phyloP scores from a whole-genome alignment of 2,888 invertebrate species.

The Chymomyza fuscimana region DNA sequence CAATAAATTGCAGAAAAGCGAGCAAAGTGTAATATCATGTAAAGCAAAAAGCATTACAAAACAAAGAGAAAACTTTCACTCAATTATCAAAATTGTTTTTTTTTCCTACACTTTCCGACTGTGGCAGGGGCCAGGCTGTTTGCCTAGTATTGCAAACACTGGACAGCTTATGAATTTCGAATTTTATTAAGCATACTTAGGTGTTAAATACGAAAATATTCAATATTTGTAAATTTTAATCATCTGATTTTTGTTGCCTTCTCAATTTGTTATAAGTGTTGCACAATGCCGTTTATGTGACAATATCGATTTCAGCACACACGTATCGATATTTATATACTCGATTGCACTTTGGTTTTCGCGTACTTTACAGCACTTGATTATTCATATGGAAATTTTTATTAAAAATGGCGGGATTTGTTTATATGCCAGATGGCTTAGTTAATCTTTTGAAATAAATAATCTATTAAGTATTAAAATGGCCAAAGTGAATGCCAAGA shows the following conservation, averaged over 20 bases:
- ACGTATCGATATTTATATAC: neutral
- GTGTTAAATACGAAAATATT: constrained; percentile 1
- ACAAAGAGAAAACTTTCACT: constrained; percentile 66
- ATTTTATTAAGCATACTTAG: constrained; percentile 48
- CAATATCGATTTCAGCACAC: neutral
- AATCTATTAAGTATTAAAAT: neutral
- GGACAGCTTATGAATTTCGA: constrained; percentile 51
- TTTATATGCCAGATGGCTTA: neutral
- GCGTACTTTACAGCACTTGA: neutral
- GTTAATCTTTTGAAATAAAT: neutral
- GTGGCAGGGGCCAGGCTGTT: constrained; percentile 37
- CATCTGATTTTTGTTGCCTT: neutral
- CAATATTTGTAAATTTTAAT: neutral
- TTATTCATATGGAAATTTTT: neutral
- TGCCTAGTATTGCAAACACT: constrained; percentile 42
- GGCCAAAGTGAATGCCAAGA: neutral
- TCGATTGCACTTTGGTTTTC: neutral
- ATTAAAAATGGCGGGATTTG: neutral
- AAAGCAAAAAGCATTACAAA: constrained; percentile 61
- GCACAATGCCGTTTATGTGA: neutral
- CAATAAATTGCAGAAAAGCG: constrained; percentile 41
- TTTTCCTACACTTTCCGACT: constrained; percentile 42
- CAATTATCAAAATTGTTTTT: constrained; percentile 40
- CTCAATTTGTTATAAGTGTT: neutral
- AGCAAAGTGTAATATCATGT: constrained; percentile 29